phyloP scores from a whole-genome alignment of 1,140 invertebrate genomes.

The Scaptomyza pallida region DNA sequence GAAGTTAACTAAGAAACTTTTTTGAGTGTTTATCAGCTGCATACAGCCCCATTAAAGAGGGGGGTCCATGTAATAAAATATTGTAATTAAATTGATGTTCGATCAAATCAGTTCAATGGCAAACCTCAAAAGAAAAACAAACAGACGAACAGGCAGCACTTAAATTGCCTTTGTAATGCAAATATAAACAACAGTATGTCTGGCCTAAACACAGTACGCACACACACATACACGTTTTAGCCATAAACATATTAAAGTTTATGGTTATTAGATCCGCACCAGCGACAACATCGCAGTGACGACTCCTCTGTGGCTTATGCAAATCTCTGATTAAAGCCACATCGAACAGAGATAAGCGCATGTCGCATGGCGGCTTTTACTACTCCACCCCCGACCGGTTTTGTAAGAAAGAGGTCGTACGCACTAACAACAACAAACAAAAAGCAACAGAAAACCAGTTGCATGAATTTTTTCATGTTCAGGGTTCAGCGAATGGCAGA shows the following conservation, averaged over 20 bases:
- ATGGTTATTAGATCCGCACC: slow-evolving; percentile 70
- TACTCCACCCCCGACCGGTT: neutral
- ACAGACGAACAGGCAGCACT: slow-evolving; percentile 23
- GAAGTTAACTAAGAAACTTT: no score
- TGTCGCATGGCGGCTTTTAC: slow-evolving; percentile 1
- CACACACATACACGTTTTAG: slow-evolving; percentile 51
- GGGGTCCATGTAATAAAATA: slow-evolving; percentile 50
- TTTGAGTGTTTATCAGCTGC: no score
- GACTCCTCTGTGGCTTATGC: slow-evolving; percentile 51
- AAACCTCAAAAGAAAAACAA: neutral
- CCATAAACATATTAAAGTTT: slow-evolving; percentile 79
- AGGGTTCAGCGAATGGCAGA: slow-evolving; percentile 56
- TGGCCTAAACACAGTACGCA: slow-evolving; percentile 27
- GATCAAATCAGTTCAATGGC: slow-evolving; percentile 70
- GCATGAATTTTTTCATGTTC: slow-evolving; percentile 65
- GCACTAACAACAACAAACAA: slow-evolving; percentile 1
- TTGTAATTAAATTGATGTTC: slow-evolving; percentile 72
- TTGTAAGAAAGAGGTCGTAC: slow-evolving; percentile 25
- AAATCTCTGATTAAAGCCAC: slow-evolving; percentile 53
- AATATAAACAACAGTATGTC: slow-evolving; percentile 50
- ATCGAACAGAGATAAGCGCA: slow-evolving; percentile 22
- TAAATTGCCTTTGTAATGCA: slow-evolving; percentile 78
- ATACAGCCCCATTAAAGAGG: no score
- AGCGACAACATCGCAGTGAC: slow-evolving; percentile 26
- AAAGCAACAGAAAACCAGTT: slow-evolving; percentile 55